phyloP scores from a whole-genome alignment of 2,888 invertebrate species.

The Hydraecia micacea region DNA sequence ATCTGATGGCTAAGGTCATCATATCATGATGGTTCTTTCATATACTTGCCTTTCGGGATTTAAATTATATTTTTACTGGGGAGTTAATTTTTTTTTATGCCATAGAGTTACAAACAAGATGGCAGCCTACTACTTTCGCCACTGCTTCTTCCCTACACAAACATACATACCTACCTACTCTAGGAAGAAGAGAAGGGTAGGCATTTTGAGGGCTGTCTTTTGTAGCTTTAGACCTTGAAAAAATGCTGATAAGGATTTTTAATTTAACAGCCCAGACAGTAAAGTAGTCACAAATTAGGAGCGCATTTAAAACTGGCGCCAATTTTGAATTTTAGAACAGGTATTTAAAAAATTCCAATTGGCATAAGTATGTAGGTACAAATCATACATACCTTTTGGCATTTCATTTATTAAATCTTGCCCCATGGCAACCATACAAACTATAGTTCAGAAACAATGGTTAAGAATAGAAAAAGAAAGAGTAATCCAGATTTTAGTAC shows the following conservation, averaged over 20 bases:
- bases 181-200: neutral
- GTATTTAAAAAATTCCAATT: neutral
- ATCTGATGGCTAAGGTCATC: too few species aligned
- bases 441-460: conserved; percentile 41
- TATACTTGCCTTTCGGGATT: neutral
- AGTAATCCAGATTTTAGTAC: conserved; percentile 1
- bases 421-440: conserved; percentile 35
- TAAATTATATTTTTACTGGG: neutral
- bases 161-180: too few species aligned
- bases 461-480: neutral
- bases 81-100: neutral
- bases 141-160: too few species aligned
- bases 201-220: neutral
- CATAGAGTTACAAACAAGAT: neutral
- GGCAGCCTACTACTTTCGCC: neutral
- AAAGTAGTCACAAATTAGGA: neutral
- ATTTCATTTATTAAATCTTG: conserved; percentile 31
- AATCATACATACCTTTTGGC: neutral
- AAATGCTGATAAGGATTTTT: neutral
- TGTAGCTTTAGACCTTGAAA: neutral
- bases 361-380: neutral
- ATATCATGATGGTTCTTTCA: neutral
- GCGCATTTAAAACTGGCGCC: neutral
- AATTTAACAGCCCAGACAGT: neutral
- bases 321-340: neutral